Evolutionary conservation across 2,113 vertebrate species (phyloP).

Genomic region (Gymnogyps californianus): DNA sequence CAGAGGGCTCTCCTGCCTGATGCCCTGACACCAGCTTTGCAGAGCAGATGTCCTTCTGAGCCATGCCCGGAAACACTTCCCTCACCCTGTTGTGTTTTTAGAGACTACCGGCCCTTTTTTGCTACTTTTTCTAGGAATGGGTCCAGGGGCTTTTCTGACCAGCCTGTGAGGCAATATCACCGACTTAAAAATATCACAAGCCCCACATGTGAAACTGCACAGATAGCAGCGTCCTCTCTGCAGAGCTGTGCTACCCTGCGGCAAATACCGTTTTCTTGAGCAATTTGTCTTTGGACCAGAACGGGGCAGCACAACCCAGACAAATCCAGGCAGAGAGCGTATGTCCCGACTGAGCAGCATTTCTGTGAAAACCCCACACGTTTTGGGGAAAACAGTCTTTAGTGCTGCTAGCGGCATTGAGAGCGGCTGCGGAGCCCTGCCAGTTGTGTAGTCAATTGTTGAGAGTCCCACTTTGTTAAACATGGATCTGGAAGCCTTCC

Average conservation of each 20-base stretch:
- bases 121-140: neutral
- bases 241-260: neutral
- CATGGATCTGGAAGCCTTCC: slow-evolving; percentile 50
- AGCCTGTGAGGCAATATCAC: rapidly evolving
- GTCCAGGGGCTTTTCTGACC: neutral
- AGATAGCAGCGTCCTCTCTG: neutral
- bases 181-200: neutral
- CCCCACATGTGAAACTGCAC: neutral
- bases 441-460: slow-evolving; percentile 21
- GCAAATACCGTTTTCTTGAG: neutral
- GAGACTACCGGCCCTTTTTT: neutral
- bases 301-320: slow-evolving; percentile 32
- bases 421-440: neutral
- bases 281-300: neutral
- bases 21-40: neutral
- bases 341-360: neutral
- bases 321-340: neutral
- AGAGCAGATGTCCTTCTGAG: neutral
- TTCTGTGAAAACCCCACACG: neutral
- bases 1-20: neutral
- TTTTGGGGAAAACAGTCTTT: neutral
- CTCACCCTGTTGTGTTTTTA: neutral
- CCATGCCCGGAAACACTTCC: neutral
- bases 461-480: slow-evolving; percentile 41
- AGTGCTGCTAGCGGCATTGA: neutral